Percentiles rank a stretch among this genome's conserved stretches.
Evolutionary conservation across 2,797 vertebrate genomes (phyloP).

Genomic region (Sorex maritimensis): DNA sequence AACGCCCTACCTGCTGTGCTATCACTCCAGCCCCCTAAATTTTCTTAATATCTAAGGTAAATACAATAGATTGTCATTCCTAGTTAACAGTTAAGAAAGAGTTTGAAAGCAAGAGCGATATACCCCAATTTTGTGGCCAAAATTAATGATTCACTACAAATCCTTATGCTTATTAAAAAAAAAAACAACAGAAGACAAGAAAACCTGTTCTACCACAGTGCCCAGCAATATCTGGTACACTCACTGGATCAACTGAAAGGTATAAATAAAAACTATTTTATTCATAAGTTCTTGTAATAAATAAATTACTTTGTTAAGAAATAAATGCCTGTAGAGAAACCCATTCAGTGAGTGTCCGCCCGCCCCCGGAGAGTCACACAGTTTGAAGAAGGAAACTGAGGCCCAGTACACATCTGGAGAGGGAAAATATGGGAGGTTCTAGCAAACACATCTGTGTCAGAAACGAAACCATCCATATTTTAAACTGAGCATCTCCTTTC

Average conservation of each 20-base stretch:
- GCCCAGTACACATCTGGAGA: background rate
- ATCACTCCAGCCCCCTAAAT: background rate
- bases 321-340: background rate
- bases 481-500: background rate
- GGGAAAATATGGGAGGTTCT: background rate
- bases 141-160: background rate
- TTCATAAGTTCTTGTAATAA: no score
- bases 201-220: background rate
- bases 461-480: background rate
- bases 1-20: no score
- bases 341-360: conserved; percentile 6
- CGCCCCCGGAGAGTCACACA: background rate
- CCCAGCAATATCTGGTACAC: background rate
- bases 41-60: background rate
- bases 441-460: background rate
- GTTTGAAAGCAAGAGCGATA: background rate
- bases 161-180: background rate
- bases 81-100: background rate
- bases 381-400: background rate
- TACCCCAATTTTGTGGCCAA: background rate
- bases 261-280: background rate
- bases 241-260: background rate
- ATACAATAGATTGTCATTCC: background rate
- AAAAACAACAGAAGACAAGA: background rate
- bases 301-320: no score